Base-by-base conservation (phyloP, 2,888 invertebrate genomes). In the Zeuzera pyrina region DNA sequence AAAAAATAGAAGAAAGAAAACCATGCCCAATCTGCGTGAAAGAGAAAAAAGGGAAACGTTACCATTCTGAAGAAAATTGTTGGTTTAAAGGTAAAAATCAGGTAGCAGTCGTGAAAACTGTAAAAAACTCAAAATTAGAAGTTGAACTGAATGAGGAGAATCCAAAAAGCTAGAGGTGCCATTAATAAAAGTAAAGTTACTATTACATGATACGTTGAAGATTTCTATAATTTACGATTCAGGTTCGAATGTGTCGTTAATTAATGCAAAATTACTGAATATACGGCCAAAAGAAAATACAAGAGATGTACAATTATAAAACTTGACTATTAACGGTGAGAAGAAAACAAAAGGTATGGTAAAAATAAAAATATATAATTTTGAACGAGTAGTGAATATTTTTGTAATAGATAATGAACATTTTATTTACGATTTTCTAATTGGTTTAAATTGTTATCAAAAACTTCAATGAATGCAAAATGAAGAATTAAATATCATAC, bases 131-230 rank as follows among this genome's bases (percentile, higher is more conserved):
- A 10, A 10, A 23, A 23, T 23, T 30, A 11, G 22, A 30, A 30
- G 2, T 37, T 45, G 19, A 19, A 8, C 19, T 19, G 19, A 19
- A 19, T 19, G 8, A 19, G 5, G 8, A 19, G 8, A 19, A 19
- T 19, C 19, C 19, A 19, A 19, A 19, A 19, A 19, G 8, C 19
- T 19, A 19, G 19, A 19, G 19, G 19, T 19, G 8, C 19, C 19
- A 19, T 19, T 19, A 19, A 19, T 19, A 19, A 19, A 19, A 19
- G 19, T 19, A 19, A 19, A 8, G 5, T 19, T 19, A 8, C 19
- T 19, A 6, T 19, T 19, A 19, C 5, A 19, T 19, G 19, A 19
- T 19, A 19, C 19, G 5, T 19, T 19, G 19, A 6, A 8, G 19
- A 6, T 19, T 19, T 19, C 8, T 19, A 19, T 6, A 6, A 19